Evolutionary conservation across 2,888 invertebrate species (phyloP).

Genomic region (Onthophagus sagittarius): DNA sequence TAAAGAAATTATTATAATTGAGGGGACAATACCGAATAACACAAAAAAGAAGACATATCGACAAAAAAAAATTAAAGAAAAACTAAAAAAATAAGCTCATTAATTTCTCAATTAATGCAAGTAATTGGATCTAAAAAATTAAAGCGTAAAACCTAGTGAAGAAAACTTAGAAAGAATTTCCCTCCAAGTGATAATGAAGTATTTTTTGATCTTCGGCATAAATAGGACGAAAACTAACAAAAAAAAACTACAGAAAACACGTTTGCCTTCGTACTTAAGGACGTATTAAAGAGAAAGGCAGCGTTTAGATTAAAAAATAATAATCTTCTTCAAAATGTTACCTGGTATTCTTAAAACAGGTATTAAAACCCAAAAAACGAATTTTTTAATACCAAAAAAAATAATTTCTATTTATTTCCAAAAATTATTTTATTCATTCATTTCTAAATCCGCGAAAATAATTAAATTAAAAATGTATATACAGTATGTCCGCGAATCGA

Average conservation of each 20-base stretch:
- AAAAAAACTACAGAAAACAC: conserved; percentile 38
- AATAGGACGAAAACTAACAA: background rate
- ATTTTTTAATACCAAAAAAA: background rate
- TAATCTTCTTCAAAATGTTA: conserved; percentile 43
- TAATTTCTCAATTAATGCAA: background rate
- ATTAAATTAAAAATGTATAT: background rate
- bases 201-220: conserved; percentile 41
- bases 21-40: background rate
- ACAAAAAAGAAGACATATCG: background rate
- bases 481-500: too few species aligned
- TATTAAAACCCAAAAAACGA: background rate
- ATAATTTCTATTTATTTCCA: background rate
- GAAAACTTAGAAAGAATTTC: conserved; percentile 22
- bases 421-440: too few species aligned
- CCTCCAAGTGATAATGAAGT: conserved; percentile 46
- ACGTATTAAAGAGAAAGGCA: background rate
- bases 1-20: background rate
- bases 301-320: conserved; percentile 29
- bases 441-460: too few species aligned
- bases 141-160: background rate
- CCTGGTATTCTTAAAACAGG: conserved; percentile 31
- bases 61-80: background rate
- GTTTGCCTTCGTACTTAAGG: conserved; percentile 38
- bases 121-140: background rate
- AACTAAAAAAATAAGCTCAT: background rate